Evolutionary conservation across 2,888 invertebrate genomes (phyloP), one percentile per base, ranked within the genome.

Genomic region (Colostygia pectinataria): DNA sequence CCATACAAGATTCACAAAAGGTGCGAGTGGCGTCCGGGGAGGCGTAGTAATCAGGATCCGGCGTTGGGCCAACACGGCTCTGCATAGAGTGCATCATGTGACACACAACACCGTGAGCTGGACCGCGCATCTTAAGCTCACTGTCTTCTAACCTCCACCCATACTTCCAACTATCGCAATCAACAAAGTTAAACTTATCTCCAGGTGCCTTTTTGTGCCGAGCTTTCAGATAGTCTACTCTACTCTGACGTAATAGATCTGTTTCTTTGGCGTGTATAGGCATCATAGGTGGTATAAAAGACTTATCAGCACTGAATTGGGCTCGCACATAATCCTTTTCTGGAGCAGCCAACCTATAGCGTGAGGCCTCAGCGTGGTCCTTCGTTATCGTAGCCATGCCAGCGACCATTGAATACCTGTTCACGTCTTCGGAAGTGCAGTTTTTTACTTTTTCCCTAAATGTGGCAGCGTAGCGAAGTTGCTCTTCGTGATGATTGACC

Each of bases 141-240:
- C 57, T 58, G 10, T 63, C 57, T 38, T 34, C 49, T 14, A 64
- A 36, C 25, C 59, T 51, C 62, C 64, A 65, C 9, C 65, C 64
- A 42, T 67, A 57, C 28, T 28, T 50, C 60, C 61, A 63, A 40
- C 41, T 64, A n/a, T 18, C 28, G 14, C 61, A 55, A 24, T 66
- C 64, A 12, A 58, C 41, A 32, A 58, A 67, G 32, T 58, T 48
- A 33, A 63, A 67, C 39, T 59, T 67, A 9, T 65, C 57, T 36
- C 59, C 60, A 7, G 63, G 63, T 7, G 37, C 42, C 25, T 47
- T 34, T 5, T 32, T 33, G 14, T 20, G 39, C 7, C 66, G 51
- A 32, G 34, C 44, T 42, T 61, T 59, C n/a, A 65, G 50, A 32
- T 63, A 65, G n/a, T 42, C 34, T 6, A 43, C 43, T 20, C 45